Base-by-base conservation (phyloP, 2,113 vertebrate genomes). In the Gobius niger region DNA sequence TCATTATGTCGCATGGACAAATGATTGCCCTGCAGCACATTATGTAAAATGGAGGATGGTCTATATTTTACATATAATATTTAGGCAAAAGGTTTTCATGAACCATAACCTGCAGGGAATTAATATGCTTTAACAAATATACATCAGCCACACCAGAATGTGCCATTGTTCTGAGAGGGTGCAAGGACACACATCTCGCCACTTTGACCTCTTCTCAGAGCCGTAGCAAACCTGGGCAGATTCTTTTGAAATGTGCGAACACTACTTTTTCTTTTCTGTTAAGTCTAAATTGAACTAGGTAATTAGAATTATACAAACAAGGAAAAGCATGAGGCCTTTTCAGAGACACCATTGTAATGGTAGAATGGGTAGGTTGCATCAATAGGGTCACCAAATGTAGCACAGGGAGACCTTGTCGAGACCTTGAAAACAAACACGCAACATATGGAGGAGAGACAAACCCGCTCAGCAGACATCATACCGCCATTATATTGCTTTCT, bases 261-360 rank as follows among this genome's bases (percentile, higher is more conserved):
- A 66, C 70, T 81, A 62, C 77, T 82, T 86, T 82, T 79, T 82
- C 84, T 82, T 79, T 74, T 86, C 82, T 83, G 69, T 70, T 77
- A 65, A 81, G 81, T 81, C 77, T 77, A 81, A 85, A 83, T 86
- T 82, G 78, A 82, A 69, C 69, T 60, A 1, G 67, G 75, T 81
- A 90, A 88, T 89, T 81, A 84, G 71, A 85, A 81, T 84, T 76
- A 80, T 65, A 78, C 76, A 87, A 90, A 89, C 76, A 84, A 87
- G 79, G 72, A 73, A 57, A 62, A 76, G 80, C 86, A 84, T 68
- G 76, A 82, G 70, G 68, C 66, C 72, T 80, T 86, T 84, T 86
- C 76, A 76, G 66, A 65, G 14, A 7, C 0, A 5, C 57, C 67
- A 78, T 82, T 88, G 74, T 84, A 60, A 24, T 64, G 52, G 15